Conservation (phyloP, 2,888 invertebrate genomes). For the Arctia plantaginis region DNA sequence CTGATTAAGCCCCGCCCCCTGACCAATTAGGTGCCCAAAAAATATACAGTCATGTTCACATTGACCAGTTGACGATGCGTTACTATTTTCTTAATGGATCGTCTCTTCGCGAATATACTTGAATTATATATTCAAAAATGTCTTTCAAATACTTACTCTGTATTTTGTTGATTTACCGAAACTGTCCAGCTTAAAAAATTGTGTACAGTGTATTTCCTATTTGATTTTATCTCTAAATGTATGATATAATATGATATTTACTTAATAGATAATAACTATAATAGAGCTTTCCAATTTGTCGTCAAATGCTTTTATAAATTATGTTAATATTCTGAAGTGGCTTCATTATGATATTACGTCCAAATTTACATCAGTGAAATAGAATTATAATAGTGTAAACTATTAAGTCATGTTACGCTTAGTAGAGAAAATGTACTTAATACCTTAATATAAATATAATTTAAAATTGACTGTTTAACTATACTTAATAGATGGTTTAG, state of each 20-base stretch:
- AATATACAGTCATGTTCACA: too few species aligned
- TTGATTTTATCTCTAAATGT: neutral
- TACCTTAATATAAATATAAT: neutral
- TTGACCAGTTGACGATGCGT: too few species aligned
- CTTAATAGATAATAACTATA: neutral
- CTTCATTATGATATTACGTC: neutral
- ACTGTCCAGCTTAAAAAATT: neutral
- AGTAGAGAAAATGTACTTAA: neutral
- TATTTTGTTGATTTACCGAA: neutral
- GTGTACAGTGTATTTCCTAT: neutral
- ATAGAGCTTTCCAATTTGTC: neutral
- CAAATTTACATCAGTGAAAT: neutral
- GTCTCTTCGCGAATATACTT: too few species aligned
- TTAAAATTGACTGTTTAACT: neutral
- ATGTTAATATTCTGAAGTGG: neutral
- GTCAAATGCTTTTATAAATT: neutral
- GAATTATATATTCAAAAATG: neutral
- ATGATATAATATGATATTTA: neutral
- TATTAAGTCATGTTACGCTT: neutral
- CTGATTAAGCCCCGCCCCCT: too few species aligned
- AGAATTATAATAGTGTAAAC: neutral
- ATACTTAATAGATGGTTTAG: neutral
- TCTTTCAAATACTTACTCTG: neutral
- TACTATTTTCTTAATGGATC: too few species aligned
- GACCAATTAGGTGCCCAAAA: too few species aligned